Evolutionary conservation across 2,797 vertebrate genomes (phyloP).

Genomic region (Cyprinella venusta): DNA sequence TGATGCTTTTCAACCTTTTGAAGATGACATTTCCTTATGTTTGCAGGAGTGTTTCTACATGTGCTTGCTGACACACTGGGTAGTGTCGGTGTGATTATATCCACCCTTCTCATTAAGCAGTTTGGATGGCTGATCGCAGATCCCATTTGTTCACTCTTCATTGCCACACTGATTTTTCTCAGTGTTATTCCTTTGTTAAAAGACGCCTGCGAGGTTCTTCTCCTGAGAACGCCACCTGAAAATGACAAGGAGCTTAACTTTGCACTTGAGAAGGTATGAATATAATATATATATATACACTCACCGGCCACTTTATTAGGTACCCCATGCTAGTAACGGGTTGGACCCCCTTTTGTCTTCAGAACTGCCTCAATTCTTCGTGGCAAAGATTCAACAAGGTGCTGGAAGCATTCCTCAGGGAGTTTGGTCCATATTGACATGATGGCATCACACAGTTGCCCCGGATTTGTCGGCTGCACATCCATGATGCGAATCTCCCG

Average conservation of each 20-base stretch:
- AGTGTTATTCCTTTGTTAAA: conserved; percentile 96
- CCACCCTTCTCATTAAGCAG: conserved; percentile 95
- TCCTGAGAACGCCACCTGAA: conserved; percentile 88
- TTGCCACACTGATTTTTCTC: conserved; percentile 93
- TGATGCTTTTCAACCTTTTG: background rate
- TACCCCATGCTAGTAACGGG: no score
- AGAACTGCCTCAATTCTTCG: no score
- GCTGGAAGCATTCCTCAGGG: no score
- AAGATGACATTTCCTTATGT: conserved; percentile 1
- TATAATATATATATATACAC: background rate
- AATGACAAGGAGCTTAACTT: conserved; percentile 89
- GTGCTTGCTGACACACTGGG: conserved; percentile 96
- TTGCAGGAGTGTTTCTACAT: conserved; percentile 93
- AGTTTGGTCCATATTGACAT: no score
- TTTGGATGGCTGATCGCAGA: conserved; percentile 98
- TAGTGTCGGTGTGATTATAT: conserved; percentile 96
- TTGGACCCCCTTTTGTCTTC: no score
- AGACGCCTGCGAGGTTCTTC: conserved; percentile 93
- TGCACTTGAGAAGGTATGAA: conserved; percentile 91
- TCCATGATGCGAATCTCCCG: no score
- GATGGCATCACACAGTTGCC: no score
- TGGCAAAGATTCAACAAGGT: no score
- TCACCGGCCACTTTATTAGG: no score
- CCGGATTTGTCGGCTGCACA: no score
- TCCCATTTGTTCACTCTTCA: conserved; percentile 97